Evolutionary conservation across 2,797 vertebrate genomes (phyloP).

Genomic region (Kryptopterus vitreolus): DNA sequence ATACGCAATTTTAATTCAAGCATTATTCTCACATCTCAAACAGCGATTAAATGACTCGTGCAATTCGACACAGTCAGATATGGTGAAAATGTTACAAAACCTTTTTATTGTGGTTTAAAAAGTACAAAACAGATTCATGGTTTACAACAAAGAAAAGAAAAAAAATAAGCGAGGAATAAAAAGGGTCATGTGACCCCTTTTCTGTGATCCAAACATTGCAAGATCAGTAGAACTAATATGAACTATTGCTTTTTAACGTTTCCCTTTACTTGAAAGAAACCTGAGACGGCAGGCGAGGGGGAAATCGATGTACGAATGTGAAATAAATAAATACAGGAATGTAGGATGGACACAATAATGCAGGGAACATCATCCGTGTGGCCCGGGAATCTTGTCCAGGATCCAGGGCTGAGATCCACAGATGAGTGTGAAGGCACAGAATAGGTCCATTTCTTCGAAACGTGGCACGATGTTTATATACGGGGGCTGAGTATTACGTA

Average conservation of each 20-base stretch:
- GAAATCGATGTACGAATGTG: background rate
- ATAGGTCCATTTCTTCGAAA: background rate
- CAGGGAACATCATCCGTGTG: background rate
- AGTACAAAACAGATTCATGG: conserved; percentile 24
- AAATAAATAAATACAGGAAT: conserved; percentile 24
- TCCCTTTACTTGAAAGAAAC: background rate
- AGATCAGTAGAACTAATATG: background rate
- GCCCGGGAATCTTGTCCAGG: background rate
- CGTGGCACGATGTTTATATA: background rate
- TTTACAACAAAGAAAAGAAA: background rate
- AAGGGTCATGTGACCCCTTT: background rate
- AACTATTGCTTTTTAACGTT: background rate
- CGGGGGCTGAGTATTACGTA: background rate
- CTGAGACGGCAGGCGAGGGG: background rate
- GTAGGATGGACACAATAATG: background rate
- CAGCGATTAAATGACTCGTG: no score
- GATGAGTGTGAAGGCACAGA: background rate
- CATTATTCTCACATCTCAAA: background rate
- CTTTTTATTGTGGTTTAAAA: conserved; percentile 30
- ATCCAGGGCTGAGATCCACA: background rate
- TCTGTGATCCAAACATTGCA: background rate
- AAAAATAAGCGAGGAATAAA: conserved; percentile 8
- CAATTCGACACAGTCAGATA: conserved; percentile 3
- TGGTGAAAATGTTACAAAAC: conserved; percentile 51
- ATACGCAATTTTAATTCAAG: background rate